Conservation (phyloP, 2,113 vertebrate species). For the Haplochromis burtoni region DNA sequence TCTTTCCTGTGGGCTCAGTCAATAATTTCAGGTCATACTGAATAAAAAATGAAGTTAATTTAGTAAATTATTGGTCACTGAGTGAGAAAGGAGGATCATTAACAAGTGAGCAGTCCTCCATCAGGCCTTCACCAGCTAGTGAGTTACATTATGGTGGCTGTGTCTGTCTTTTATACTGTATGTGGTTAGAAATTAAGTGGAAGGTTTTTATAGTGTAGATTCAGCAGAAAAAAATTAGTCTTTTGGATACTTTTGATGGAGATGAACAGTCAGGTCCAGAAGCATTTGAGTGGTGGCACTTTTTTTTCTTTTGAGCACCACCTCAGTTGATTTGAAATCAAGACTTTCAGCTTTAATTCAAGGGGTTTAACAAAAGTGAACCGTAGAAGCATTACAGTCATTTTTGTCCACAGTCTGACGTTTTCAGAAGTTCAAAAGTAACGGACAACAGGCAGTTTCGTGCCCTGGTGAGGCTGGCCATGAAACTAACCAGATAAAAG, state of each 20-base stretch:
- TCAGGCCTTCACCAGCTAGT: neutral
- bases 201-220: neutral
- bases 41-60: neutral
- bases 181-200: neutral
- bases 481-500: neutral
- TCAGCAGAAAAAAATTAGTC: neutral
- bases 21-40: neutral
- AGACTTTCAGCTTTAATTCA: neutral
- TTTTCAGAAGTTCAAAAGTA: neutral
- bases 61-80: neutral
- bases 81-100: rapidly evolving
- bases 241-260: neutral
- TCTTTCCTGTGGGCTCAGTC: neutral
- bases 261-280: neutral
- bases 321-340: neutral
- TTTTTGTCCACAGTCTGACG: neutral
- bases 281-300: rapidly evolving
- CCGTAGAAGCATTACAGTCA: neutral
- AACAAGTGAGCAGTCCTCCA: neutral
- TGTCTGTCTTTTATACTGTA: neutral
- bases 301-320: neutral
- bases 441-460: rapidly evolving
- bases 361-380: neutral
- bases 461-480: neutral
- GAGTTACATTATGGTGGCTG: neutral